phyloP scores from a whole-genome alignment of 2,797 vertebrate species.

The Syncerus caffer region DNA sequence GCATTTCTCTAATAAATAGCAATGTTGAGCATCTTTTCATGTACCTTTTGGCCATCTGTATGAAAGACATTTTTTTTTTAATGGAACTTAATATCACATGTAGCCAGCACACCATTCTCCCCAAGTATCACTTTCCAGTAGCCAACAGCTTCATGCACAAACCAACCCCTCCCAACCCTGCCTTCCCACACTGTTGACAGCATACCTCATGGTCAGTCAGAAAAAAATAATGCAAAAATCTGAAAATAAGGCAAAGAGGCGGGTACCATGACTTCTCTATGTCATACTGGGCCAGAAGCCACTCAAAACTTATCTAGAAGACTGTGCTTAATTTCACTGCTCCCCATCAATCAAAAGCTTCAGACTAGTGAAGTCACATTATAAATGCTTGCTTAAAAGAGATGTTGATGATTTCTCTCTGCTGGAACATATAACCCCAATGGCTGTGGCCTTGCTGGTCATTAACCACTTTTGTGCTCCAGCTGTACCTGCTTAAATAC shows the following conservation, averaged over 20 bases:
- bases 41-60: neutral
- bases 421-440: too few species aligned
- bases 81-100: neutral
- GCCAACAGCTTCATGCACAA: neutral
- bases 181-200: neutral
- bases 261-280: neutral
- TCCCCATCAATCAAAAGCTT: neutral
- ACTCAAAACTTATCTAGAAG: neutral
- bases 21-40: neutral
- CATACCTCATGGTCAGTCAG: too few species aligned
- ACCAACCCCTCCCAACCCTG: neutral
- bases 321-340: neutral
- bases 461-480: too few species aligned
- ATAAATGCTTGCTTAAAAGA: neutral
- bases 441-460: neutral
- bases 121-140: rapidly evolving
- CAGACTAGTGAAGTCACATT: too few species aligned
- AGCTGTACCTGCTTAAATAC: neutral
- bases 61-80: neutral
- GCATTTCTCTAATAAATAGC: neutral
- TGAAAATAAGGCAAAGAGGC: neutral
- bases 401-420: neutral
- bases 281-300: neutral
- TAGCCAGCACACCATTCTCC: neutral
- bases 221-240: neutral